Conservation (phyloP, 2,113 vertebrate genomes). For the Eleginops maclovinus region DNA sequence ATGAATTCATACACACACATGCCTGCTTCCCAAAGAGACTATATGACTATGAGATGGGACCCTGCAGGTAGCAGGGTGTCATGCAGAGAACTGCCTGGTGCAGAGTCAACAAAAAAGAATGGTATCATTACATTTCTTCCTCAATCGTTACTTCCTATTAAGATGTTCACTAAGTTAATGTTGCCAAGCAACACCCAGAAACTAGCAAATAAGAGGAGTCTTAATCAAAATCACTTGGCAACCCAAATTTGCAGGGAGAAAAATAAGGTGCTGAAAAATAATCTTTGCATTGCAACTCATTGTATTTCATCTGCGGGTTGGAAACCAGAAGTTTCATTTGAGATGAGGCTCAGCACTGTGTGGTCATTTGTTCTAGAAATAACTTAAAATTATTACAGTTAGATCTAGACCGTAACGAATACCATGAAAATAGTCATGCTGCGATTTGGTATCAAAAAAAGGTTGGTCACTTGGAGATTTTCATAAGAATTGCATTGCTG, state of each 20-base stretch:
- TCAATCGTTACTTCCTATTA: constrained; percentile 55
- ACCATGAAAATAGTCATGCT: not conserved
- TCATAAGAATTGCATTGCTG: not conserved
- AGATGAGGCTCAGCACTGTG: too few relatives aligned
- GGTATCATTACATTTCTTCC: constrained; percentile 58
- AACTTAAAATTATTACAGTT: too few relatives aligned
- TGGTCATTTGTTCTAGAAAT: too few relatives aligned
- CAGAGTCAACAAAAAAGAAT: constrained; percentile 35
- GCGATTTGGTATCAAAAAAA: not conserved
- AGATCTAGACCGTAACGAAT: not conserved
- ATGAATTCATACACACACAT: not conserved
- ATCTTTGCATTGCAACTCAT: too few relatives aligned
- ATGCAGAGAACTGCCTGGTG: constrained; percentile 34
- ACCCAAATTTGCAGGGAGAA: constrained; percentile 13
- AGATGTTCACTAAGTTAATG: constrained; percentile 56
- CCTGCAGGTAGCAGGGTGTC: constrained; percentile 61
- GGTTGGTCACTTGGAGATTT: not conserved
- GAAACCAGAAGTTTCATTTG: too few relatives aligned
- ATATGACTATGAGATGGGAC: constrained; percentile 38
- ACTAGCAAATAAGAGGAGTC: constrained; percentile 28
- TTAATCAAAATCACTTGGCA: constrained; percentile 49
- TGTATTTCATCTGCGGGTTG: too few relatives aligned
- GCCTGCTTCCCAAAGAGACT: constrained; percentile 35
- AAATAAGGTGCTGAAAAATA: too few relatives aligned
- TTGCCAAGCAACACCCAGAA: constrained; percentile 74